Conservation (phyloP, 2,888 invertebrate species). For the Thymelicus sylvestris region DNA sequence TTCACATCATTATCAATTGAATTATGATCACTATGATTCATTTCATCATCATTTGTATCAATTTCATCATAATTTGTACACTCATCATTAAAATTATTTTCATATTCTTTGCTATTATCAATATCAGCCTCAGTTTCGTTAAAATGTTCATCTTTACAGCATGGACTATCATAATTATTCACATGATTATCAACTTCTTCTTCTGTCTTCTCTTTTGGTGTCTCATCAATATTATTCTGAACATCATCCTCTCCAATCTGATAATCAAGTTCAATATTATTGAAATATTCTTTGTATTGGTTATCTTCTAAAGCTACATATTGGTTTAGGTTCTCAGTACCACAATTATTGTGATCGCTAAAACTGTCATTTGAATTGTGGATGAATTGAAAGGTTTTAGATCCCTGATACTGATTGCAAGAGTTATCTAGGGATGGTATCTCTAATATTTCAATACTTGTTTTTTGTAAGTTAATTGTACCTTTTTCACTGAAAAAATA, state of each 20-base stretch:
- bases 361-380: slow-evolving; percentile 41
- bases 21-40: neutral
- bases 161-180: slow-evolving; percentile 7
- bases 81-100: slow-evolving; percentile 28
- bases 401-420: slow-evolving; percentile 50
- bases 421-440: slow-evolving; percentile 62
- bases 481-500: slow-evolving; percentile 67
- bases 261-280: slow-evolving; percentile 37
- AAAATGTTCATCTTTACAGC: slow-evolving; percentile 37
- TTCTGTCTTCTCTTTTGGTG: slow-evolving; percentile 6
- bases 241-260: neutral
- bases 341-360: slow-evolving; percentile 40
- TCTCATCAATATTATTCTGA: slow-evolving; percentile 17
- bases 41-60: neutral
- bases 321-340: slow-evolving; percentile 42
- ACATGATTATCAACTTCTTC: neutral
- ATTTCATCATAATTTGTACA: slow-evolving; percentile 26
- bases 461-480: slow-evolving; percentile 64
- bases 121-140: slow-evolving; percentile 36
- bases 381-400: slow-evolving; percentile 41
- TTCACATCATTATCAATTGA: neutral
- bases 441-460: slow-evolving; percentile 53
- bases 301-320: slow-evolving; percentile 49
- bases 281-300: slow-evolving; percentile 44
- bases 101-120: slow-evolving; percentile 17